Evolutionary conservation across 2,888 invertebrate genomes (phyloP).

Genomic region (Antitype chi): DNA sequence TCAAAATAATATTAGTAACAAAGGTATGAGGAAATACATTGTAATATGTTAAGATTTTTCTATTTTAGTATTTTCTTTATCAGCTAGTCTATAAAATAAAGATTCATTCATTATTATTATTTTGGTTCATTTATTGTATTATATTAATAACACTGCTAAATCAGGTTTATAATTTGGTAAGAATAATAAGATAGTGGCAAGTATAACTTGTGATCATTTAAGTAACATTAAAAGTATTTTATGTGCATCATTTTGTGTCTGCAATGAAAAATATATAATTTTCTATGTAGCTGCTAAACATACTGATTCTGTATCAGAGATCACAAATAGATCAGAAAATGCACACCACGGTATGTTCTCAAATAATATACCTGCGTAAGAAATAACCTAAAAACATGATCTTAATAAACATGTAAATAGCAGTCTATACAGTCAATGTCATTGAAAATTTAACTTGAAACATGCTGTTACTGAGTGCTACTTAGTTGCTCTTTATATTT

Average conservation of each 20-base stretch:
- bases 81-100: neutral
- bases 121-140: neutral
- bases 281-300: neutral
- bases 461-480: conserved; percentile 7
- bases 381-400: conserved; percentile 50
- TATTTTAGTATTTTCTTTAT: neutral
- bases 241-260: neutral
- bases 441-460: neutral
- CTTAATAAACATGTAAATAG: conserved; percentile 13
- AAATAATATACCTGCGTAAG: conserved; percentile 1
- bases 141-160: conserved; percentile 2
- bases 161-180: neutral
- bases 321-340: neutral
- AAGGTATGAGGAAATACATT: neutral
- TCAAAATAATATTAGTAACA: conserved; percentile 2
- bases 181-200: neutral
- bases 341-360: neutral
- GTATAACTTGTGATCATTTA: conserved; percentile 3
- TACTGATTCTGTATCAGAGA: neutral
- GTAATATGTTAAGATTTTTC: neutral
- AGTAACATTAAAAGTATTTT: neutral
- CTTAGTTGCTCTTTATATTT: conserved; percentile 9
- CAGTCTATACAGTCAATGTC: neutral
- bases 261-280: neutral
- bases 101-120: neutral